Conservation (phyloP, 2,797 vertebrate species). For the Pangasius macronema region DNA sequence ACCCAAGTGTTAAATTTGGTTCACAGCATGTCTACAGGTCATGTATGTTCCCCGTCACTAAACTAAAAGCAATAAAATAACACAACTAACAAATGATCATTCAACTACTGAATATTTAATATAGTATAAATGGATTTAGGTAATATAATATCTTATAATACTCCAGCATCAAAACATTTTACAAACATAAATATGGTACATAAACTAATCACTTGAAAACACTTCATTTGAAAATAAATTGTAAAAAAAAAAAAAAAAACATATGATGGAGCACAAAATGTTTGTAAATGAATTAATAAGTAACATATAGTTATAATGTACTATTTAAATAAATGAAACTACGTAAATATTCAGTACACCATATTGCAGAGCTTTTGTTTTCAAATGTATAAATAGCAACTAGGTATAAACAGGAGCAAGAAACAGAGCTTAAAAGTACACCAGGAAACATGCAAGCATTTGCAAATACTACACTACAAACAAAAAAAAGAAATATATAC, state of each 20-base stretch:
- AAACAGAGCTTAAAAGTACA: neutral
- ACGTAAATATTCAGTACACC: neutral
- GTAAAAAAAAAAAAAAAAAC: neutral
- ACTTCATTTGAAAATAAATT: neutral
- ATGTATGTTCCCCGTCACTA: neutral
- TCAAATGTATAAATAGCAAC: neutral
- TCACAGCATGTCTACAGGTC: neutral
- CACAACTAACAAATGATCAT: neutral
- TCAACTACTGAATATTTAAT: neutral
- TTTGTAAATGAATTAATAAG: too few relatives aligned
- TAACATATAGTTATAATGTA: too few relatives aligned
- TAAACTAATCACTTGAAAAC: neutral
- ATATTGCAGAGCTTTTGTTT: neutral
- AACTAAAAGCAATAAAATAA: neutral
- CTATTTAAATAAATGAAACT: neutral
- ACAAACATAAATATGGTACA: neutral
- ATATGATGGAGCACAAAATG: too few relatives aligned
- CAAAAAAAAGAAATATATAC: neutral
- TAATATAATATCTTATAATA: neutral
- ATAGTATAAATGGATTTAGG: too few relatives aligned
- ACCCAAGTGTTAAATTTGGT: neutral
- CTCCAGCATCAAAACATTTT: neutral
- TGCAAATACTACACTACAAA: neutral
- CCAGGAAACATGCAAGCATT: neutral
- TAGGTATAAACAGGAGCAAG: neutral